A percentile compares a stretch with the other conserved stretches of the same genome.
Evolutionary conservation across 2,113 vertebrate genomes (phyloP).

Genomic region (Oncorhynchus tshawytscha): DNA sequence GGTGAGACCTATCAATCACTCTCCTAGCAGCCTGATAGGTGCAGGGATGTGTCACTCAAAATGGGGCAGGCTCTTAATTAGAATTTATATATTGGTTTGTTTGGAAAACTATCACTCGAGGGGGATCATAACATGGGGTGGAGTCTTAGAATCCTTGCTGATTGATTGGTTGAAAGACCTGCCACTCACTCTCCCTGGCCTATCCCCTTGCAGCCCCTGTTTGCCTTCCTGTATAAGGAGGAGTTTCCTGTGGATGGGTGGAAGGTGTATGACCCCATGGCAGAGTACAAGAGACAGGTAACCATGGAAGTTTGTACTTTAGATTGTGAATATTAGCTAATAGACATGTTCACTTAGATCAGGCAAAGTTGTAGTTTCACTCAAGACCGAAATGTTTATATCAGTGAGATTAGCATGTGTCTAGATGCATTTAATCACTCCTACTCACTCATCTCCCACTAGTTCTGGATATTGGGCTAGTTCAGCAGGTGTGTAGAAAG

Average conservation of each 20-base stretch:
- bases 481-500: no score
- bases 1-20: constrained; percentile 68
- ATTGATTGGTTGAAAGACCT: not conserved
- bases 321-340: no score
- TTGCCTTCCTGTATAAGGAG: constrained; percentile 92
- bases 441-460: no score
- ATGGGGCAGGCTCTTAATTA: not conserved
- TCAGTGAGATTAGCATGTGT: no score
- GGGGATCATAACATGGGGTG: no score
- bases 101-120: no score
- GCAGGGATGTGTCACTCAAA: not conserved
- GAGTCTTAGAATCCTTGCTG: not conserved
- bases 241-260: constrained; percentile 89
- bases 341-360: no score
- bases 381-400: no score
- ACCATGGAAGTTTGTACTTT: not conserved
- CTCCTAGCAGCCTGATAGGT: not conserved
- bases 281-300: constrained; percentile 93
- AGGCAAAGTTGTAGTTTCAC: no score
- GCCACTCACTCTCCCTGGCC: not conserved
- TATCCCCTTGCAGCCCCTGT: constrained; percentile 77
- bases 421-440: no score
- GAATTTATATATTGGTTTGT: no score
- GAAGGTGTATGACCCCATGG: constrained; percentile 90
- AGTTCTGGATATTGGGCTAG: no score